Percentiles rank a stretch among this genome's conserved stretches.
These are phyloP conservation scores for Labeo catla DNA, from an alignment of 2,113 vertebrate genomes.

Conservation along the genomic window DNA sequence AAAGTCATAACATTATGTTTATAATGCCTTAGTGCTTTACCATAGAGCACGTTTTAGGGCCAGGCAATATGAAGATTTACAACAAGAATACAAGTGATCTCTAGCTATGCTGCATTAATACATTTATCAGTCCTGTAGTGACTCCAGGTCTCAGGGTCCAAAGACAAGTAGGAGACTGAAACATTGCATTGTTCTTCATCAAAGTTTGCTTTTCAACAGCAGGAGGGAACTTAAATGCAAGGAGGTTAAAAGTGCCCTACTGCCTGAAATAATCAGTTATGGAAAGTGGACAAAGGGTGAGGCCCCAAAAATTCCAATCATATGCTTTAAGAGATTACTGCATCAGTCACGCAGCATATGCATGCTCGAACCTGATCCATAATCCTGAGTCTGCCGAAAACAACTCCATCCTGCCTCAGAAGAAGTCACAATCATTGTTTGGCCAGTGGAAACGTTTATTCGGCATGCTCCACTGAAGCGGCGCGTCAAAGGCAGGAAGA, in stretches of 20 bases:
- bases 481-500: conserved; percentile 60
- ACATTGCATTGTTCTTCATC: background rate
- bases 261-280: conserved; percentile 42
- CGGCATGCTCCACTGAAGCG: conserved; percentile 17
- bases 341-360: conserved; percentile 28
- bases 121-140: background rate
- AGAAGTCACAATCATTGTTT: conserved; percentile 50
- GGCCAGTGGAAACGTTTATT: conserved; percentile 51
- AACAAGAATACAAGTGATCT: background rate
- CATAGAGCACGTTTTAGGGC: no score
- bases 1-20: no score
- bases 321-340: conserved; percentile 53
- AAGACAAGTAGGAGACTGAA: background rate
- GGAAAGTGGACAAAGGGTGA: conserved; percentile 20
- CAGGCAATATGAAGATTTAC: no score
- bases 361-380: conserved; percentile 55
- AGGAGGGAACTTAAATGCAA: background rate
- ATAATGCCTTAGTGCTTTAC: no score
- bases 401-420: conserved; percentile 33
- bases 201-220: background rate
- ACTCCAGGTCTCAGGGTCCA: background rate
- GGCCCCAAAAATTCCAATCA: conserved; percentile 48
- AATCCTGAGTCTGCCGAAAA: conserved; percentile 43
- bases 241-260: background rate
- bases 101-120: background rate